Evolutionary conservation across 2,797 vertebrate species (phyloP), one percentile per base, ranked within the genome.

Genomic region (Staurois parvus): DNA sequence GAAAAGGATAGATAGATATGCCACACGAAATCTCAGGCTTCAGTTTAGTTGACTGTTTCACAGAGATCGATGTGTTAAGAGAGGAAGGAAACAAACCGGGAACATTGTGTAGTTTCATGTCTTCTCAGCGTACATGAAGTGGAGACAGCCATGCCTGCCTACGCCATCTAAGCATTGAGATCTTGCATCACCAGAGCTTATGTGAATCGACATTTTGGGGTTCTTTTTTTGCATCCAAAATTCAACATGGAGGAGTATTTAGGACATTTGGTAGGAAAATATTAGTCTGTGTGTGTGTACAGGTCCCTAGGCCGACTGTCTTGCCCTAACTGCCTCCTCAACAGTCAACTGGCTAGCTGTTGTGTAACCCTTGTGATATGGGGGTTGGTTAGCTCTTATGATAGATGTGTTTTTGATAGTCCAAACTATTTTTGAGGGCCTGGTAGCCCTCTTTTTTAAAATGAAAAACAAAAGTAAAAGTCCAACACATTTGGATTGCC

Each of bases 1-100:
- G 75, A 48, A 69, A 74, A 59, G 52, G 77, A 82, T 72, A 83
- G 68, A 84, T 69, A 87, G 82, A 87, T 83, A 74, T 87, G 85
- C 75, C 85, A 83, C 76, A 79, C 69, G 72, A 83, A 80, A 69
- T 87, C 81, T 68, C 62, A 79, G 59, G 45, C 30, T 73, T 73
- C 12, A 69, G 42, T 72, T 74, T 74, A 81, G 45, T 72, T 37
- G 40, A 70, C 30, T 70, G 75, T 62, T 79, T 32, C n/a, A 76
- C n/a, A 72, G 73, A 32, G 66, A 78, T 59, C 17, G 78, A 48
- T 40, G 59, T 34, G 62, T 78, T 29, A 72, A 69, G 21, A 64
- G 29, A 64, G 28, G 77, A 37, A 52, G 26, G 2, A 66, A 69
- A 19, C 59, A 67, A 64, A 13, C 12, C 42, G 32, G 26, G 48